Evolutionary conservation across 2,797 vertebrate species (phyloP), one percentile per base, ranked within the genome.

Genomic region (Sitta carolinensis): DNA sequence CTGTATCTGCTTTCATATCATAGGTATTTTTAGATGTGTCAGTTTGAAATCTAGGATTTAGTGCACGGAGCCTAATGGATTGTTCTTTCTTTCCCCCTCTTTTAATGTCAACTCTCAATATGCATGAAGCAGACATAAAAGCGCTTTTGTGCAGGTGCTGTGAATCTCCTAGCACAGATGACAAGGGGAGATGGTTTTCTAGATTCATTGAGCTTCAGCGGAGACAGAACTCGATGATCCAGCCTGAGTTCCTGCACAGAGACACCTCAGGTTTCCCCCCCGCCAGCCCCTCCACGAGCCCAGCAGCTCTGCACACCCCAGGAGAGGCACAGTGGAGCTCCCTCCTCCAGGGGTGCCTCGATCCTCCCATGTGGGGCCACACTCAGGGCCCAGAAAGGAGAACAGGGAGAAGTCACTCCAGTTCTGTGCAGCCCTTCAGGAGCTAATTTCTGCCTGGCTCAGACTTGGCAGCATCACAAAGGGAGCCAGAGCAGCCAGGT

Each of bases 11-110:
- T 97, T 96, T 93, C 94, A 94, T 87, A 96, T 94, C 91, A 90
- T 38, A 94, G 84, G 69, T 96, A 97, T 96, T 97, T 97, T 97
- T 95, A 97, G 95, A 88, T 48, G 62, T 94, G 94, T 94, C 92
- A 96, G 93, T 93, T 94, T 91, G 96, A 96, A 96, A 96, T 95
- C 91, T 81, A 84, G 95, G 95, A 95, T 96, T 97, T 95, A 95
- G 94, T 96, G 90, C 89, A 92, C 74, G 66, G 87, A 81, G 90
- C 77, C 90, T 97, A 96, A 96, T 97, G 96, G 93, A 96, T 95
- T 87, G 92, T 91, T 96, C 95, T 91, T 87, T 86, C 92, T 77
- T 91, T 85, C 58, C 64, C 51, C 81, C 86, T 83, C 88, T 97
- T 95, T 94, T 95, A 90, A 97, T 89, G 93, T 94, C 92, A 95